Evolutionary conservation across 2,113 vertebrate species (phyloP).

Genomic region (Pardalotus punctatus): DNA sequence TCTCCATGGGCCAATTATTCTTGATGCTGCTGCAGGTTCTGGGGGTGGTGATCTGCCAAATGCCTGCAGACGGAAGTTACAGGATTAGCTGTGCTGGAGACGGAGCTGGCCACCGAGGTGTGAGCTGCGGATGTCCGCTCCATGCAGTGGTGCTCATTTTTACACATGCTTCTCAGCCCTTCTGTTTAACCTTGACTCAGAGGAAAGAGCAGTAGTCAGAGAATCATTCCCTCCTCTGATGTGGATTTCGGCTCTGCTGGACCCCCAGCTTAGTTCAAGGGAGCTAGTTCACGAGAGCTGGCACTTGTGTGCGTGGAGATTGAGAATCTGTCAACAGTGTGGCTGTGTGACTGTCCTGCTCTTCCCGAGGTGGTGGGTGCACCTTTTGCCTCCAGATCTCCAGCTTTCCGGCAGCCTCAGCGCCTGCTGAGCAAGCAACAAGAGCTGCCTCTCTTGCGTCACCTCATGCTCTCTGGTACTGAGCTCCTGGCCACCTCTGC

Average conservation of each 20-base stretch:
- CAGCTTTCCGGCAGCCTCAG: background rate
- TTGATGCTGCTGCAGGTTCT: background rate
- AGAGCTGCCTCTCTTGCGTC: background rate
- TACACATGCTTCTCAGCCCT: background rate
- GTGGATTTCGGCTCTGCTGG: background rate
- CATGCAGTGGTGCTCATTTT: background rate
- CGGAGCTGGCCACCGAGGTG: background rate
- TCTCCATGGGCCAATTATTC: background rate
- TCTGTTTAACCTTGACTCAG: background rate
- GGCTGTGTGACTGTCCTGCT: background rate
- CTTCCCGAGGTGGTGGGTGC: background rate
- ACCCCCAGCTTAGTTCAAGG: background rate
- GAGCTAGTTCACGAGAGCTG: background rate
- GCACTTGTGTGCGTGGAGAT: background rate
- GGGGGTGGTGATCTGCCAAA: background rate
- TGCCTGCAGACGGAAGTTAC: background rate
- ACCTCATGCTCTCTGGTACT: background rate
- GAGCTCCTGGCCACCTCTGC: background rate
- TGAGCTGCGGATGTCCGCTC: accelerated
- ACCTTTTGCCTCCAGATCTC: background rate
- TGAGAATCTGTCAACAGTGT: background rate
- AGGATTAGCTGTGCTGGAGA: background rate
- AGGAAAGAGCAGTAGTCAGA: background rate
- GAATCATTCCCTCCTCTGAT: background rate
- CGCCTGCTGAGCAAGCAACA: accelerated